These are phyloP conservation scores for Candidula unifasciata DNA, from an alignment of 2,888 invertebrate species.

Conservation along the genomic window DNA sequence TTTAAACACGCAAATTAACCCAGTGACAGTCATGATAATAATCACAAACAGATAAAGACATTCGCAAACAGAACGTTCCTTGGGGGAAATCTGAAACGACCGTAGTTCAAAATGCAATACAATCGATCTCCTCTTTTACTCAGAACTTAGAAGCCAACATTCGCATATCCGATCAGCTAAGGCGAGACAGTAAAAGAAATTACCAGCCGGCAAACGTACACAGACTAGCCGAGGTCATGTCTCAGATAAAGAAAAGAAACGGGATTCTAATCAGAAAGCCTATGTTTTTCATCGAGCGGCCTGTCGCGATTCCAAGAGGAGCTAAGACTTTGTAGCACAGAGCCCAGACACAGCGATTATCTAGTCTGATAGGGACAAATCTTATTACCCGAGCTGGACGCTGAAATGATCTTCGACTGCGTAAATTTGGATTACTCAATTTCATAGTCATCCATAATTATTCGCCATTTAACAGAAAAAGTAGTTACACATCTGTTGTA, in stretches of 20 bases:
- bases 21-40: background rate
- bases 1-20: background rate
- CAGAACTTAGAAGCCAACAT: conserved; percentile 9
- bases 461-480: background rate
- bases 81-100: background rate
- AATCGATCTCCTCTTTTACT: conserved; percentile 4
- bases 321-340: conserved; percentile 2
- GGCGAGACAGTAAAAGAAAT: background rate
- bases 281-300: conserved; percentile 13
- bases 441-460: background rate
- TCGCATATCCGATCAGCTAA: conserved; percentile 7
- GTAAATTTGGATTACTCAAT: conserved; percentile 1
- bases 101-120: background rate
- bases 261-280: conserved; percentile 31
- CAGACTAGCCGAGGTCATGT: conserved; percentile 11
- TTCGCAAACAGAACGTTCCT: background rate
- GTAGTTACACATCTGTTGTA: background rate
- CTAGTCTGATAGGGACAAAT: conserved; percentile 17
- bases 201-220: background rate
- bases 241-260: conserved; percentile 12
- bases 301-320: conserved; percentile 11
- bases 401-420: conserved; percentile 18
- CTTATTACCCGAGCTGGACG: conserved; percentile 3
- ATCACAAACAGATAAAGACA: background rate
- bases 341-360: conserved; percentile 20